Conservation (phyloP, 2,888 invertebrate genomes). For the Catocala sponsa region DNA sequence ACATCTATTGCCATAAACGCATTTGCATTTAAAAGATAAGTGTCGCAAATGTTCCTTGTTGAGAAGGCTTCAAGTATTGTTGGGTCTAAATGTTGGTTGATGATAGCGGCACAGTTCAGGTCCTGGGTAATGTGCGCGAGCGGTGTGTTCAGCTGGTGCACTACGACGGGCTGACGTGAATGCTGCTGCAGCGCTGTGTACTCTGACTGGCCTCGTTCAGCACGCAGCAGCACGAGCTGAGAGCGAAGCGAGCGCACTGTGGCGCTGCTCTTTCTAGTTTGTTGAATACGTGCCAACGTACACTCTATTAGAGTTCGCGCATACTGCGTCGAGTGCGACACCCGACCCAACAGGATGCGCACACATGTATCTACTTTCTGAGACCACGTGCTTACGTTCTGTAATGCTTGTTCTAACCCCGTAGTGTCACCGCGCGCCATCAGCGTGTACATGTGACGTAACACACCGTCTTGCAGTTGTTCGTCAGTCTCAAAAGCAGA, state of each 20-base stretch:
- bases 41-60: slow-evolving; percentile 53
- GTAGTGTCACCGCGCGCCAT: slow-evolving; percentile 10
- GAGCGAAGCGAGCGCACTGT: slow-evolving; percentile 50
- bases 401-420: slow-evolving; percentile 15
- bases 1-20: slow-evolving; percentile 18
- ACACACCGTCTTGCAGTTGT: slow-evolving; percentile 26
- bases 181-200: slow-evolving; percentile 41
- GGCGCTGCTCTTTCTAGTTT: slow-evolving; percentile 42
- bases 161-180: slow-evolving; percentile 50
- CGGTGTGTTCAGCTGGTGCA: slow-evolving; percentile 46
- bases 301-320: slow-evolving; percentile 56
- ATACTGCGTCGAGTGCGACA: slow-evolving; percentile 64
- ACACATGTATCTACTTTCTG: slow-evolving; percentile 43
- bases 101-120: slow-evolving; percentile 54
- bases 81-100: slow-evolving; percentile 58
- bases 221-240: slow-evolving; percentile 55
- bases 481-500: slow-evolving; percentile 14
- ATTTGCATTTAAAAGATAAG: slow-evolving; percentile 28
- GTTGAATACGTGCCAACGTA: slow-evolving; percentile 54
- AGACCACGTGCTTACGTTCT: slow-evolving; percentile 23
- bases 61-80: slow-evolving; percentile 50
- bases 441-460: slow-evolving; percentile 28
- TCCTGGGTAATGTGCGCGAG: slow-evolving; percentile 33
- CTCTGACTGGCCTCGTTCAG: slow-evolving; percentile 10
- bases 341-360: slow-evolving; percentile 49